These are phyloP conservation scores for Luperina nickerlii DNA, from an alignment of 2,888 invertebrate genomes.

Conservation along the genomic window DNA sequence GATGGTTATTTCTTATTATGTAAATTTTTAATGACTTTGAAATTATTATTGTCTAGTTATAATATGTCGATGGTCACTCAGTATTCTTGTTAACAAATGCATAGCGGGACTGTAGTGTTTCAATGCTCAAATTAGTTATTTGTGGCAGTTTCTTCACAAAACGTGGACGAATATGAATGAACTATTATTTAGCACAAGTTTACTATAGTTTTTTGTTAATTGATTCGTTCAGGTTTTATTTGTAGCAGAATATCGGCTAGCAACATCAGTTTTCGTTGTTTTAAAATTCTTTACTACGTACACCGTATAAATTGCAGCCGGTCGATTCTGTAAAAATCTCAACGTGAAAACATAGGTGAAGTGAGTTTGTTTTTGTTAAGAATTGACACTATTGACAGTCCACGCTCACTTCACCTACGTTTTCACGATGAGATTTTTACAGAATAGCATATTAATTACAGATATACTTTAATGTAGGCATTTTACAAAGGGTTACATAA, in stretches of 20 bases:
- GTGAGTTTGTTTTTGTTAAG: too few relatives aligned
- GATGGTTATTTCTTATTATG: background rate
- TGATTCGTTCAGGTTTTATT: slow-evolving; percentile 37
- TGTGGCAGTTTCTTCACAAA: slow-evolving; percentile 34
- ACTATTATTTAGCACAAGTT: slow-evolving; percentile 53
- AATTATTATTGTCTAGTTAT: background rate
- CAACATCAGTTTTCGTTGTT: background rate
- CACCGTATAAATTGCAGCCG: too few relatives aligned
- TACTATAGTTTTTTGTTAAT: slow-evolving; percentile 60
- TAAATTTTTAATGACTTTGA: slow-evolving; percentile 3
- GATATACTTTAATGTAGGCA: too few relatives aligned
- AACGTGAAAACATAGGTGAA: too few relatives aligned
- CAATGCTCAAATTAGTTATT: slow-evolving; percentile 23
- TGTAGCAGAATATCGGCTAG: background rate
- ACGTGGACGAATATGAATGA: slow-evolving; percentile 60
- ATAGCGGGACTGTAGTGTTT: slow-evolving; percentile 34
- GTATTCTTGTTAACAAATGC: background rate
- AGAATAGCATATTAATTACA: too few relatives aligned
- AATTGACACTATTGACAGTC: too few relatives aligned
- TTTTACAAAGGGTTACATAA: too few relatives aligned
- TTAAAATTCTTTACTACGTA: background rate
- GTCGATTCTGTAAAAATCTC: too few relatives aligned
- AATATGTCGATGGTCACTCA: background rate
- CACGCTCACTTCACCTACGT: too few relatives aligned
- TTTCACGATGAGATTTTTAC: too few relatives aligned